A percentile compares a stretch with the other conserved stretches of the same genome.
These are phyloP conservation scores for Apaloderma vittatum DNA, from an alignment of 2,113 vertebrate species.

Conservation along the genomic window DNA sequence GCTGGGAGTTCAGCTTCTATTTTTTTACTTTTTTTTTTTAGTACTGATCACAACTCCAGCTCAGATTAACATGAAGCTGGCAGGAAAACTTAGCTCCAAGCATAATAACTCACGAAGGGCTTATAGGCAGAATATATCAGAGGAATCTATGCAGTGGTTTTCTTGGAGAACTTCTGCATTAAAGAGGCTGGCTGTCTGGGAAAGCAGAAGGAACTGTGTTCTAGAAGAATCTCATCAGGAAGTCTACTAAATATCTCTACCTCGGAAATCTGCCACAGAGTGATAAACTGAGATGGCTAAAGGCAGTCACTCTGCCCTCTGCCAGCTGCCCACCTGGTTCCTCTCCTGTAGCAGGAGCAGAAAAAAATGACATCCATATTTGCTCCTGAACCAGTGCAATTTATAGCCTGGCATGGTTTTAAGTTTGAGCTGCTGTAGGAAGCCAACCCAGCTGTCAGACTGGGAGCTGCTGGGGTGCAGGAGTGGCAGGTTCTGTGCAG, in stretches of 20 bases:
- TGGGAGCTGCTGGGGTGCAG: neutral
- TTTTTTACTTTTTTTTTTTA: neutral
- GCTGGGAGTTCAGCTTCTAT: neutral
- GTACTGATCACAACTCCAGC: neutral
- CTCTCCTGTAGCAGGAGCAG: neutral
- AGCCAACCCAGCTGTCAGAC: neutral
- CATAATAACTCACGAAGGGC: neutral
- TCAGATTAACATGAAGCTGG: neutral
- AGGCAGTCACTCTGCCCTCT: neutral
- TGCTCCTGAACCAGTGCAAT: neutral
- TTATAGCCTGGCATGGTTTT: neutral
- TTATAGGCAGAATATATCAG: neutral
- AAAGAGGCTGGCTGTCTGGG: neutral
- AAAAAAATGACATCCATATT: neutral
- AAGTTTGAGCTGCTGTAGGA: neutral
- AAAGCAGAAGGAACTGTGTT: neutral
- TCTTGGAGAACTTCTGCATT: neutral
- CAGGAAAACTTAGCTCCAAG: neutral
- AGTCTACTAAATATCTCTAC: neutral
- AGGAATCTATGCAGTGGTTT: neutral
- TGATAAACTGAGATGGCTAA: neutral
- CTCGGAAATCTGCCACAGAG: neutral
- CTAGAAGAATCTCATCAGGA: neutral
- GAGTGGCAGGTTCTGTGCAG: neutral
- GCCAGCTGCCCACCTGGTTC: neutral